Evolutionary conservation across 2,113 vertebrate genomes (phyloP), one percentile per base, ranked within the genome.

Genomic region (Anoplopoma fimbria): DNA sequence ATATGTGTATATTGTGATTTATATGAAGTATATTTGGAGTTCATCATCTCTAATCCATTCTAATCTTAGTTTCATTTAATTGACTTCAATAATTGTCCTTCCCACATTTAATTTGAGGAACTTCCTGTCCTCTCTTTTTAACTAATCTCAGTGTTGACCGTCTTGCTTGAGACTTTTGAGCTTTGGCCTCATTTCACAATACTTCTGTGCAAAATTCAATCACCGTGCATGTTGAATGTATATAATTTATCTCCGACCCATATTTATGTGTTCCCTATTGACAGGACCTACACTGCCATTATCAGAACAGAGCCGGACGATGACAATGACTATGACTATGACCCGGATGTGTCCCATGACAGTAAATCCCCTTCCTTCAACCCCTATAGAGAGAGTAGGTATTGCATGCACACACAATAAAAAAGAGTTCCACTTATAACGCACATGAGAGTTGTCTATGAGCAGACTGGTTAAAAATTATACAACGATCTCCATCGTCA

Each of bases 301-400:
- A 86, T 99, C 33, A 4, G 90, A 9, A 96, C 95, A n/a, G 87
- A 94, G 34, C 21, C 1, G 0, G 8, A 47, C 17, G 51, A 55
- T 0, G n/a, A n/a, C n/a, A n/a, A n/a, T n/a, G 19, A 63, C 2
- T 0, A 7, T 40, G 88, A 14, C 15, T 10, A 67, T 21, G 62
- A 87, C 40, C 2, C 27, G 0, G 93, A 88, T 3, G 95, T 96
- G 1, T 68, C 88, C 0, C 92, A 87, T 12, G 93, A 82, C 71
- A 87, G 88, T 12, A 68, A 81, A 3, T 94, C 97, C 7, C 77
- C 89, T 0, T 0, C 4, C 3, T 97, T 99, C 91, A 96, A 83
- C 31, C 98, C 97, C 57, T 98, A 97, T 23, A 80, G 0, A 62
- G 90, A 98, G 25, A 99, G 98, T 99, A 94, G 88, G 97, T 96